A percentile compares a stretch with the other conserved stretches of the same genome.
phyloP scores from a whole-genome alignment of 1,140 invertebrate genomes.

The Helicoverpa zea region DNA sequence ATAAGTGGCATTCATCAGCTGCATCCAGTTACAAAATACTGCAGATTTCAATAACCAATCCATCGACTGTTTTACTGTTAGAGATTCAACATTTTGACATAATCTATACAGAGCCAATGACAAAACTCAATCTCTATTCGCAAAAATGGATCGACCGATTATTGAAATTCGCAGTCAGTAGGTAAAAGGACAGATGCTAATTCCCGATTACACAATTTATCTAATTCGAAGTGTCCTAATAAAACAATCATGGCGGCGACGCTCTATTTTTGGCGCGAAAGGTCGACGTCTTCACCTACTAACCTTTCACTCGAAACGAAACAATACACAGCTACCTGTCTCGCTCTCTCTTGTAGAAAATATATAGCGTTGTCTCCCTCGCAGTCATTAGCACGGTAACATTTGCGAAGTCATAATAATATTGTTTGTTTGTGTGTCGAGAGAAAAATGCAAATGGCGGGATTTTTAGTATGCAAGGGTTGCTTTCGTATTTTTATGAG shows the following conservation, averaged over 20 bases:
- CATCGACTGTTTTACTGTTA: too few species aligned
- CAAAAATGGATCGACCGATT: background rate
- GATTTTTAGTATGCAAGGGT: too few species aligned
- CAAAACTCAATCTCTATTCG: too few species aligned
- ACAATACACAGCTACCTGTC: constrained; percentile 40
- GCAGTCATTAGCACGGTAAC: constrained; percentile 51
- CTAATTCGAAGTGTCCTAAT: constrained; percentile 1
- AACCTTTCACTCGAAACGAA: constrained; percentile 54
- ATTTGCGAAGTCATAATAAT: constrained; percentile 4
- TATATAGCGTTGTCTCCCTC: constrained; percentile 50
- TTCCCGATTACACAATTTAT: background rate
- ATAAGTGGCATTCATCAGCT: too few species aligned
- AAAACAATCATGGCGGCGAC: constrained; percentile 20
- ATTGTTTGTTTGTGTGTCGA: constrained; percentile 2
- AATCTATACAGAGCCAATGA: too few species aligned
- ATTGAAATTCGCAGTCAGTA: too few species aligned
- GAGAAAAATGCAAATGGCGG: background rate
- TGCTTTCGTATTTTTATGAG: too few species aligned
- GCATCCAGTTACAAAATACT: too few species aligned
- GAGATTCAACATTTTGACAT: too few species aligned
- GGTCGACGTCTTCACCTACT: constrained; percentile 64
- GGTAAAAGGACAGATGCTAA: background rate
- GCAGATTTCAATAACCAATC: too few species aligned
- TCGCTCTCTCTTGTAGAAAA: constrained; percentile 23
- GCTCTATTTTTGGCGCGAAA: constrained; percentile 58